A percentile compares a stretch with the other conserved stretches of the same genome.
phyloP scores from a whole-genome alignment of 2,797 vertebrate genomes.

The Uromys caudimaculatus region DNA sequence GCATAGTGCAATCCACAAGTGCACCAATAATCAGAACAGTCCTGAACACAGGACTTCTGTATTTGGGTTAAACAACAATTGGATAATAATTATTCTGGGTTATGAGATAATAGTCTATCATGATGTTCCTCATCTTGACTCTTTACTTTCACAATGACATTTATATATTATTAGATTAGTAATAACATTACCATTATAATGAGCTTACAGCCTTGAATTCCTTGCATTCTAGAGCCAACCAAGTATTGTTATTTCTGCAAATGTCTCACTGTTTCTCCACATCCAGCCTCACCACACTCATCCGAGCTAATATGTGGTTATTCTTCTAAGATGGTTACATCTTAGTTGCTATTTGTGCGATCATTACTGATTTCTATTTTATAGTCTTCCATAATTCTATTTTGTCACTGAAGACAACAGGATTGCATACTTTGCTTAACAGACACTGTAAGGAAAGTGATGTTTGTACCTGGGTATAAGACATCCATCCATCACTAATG shows the following conservation, averaged over 20 bases:
- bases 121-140: not conserved
- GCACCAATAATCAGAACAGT: fast-evolving
- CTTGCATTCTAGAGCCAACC: not conserved
- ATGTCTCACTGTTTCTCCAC: not conserved
- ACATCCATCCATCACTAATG: fast-evolving
- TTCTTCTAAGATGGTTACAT: not conserved
- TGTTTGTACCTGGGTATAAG: not conserved
- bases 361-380: conserved; percentile 8
- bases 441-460: not conserved
- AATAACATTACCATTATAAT: not conserved
- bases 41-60: not conserved
- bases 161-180: not conserved
- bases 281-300: not conserved
- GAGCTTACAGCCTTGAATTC: not conserved
- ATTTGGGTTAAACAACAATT: not conserved
- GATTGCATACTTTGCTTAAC: not conserved
- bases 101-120: not conserved
- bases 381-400: not conserved
- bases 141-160: not conserved
- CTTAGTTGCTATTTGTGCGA: not conserved
- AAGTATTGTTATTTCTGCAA: not conserved
- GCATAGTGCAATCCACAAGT: not conserved
- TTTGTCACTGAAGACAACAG: not conserved
- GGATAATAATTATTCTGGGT: fast-evolving
- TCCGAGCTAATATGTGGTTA: not conserved